Percentiles rank a stretch among this genome's conserved stretches.
Conservation (phyloP, 1,140 invertebrate genomes). For the Theocolax elegans region DNA sequence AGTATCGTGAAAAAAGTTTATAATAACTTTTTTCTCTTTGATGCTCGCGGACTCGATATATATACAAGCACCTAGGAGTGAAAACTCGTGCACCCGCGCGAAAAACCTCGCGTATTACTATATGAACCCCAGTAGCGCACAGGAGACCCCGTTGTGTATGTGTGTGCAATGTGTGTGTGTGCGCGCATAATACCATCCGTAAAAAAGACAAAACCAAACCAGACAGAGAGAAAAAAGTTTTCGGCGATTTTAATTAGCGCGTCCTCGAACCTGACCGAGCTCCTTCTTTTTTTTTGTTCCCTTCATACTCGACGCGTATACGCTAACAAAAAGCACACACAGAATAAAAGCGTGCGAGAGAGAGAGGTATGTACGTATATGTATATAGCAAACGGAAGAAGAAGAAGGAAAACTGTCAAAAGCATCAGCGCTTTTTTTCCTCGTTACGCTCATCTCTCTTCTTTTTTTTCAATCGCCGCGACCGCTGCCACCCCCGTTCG, state of each 20-base stretch:
- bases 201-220: too few relatives aligned
- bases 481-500: conserved; percentile 6
- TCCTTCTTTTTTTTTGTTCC: conserved; percentile 1
- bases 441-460: conserved; percentile 26
- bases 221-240: conserved; percentile 21
- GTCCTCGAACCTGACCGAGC: conserved; percentile 16
- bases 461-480: conserved; percentile 30
- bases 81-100: too few relatives aligned
- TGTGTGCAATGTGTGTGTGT: too few relatives aligned
- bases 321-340: conserved; percentile 25
- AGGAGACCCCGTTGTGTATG: too few relatives aligned
- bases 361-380: too few relatives aligned
- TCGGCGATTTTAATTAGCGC: conserved; percentile 39
- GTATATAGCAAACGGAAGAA: conserved; percentile 24
- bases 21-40: too few relatives aligned
- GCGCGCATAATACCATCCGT: too few relatives aligned
- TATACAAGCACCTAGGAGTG: too few relatives aligned
- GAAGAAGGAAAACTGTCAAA: conserved; percentile 38
- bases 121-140: too few relatives aligned
- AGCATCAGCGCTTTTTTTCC: conserved; percentile 34
- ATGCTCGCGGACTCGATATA: too few relatives aligned
- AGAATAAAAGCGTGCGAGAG: background rate
- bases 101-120: too few relatives aligned
- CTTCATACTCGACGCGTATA: background rate
- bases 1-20: too few relatives aligned